Conservation (phyloP, 2,888 invertebrate species). For the Therioaphis trifolii region DNA sequence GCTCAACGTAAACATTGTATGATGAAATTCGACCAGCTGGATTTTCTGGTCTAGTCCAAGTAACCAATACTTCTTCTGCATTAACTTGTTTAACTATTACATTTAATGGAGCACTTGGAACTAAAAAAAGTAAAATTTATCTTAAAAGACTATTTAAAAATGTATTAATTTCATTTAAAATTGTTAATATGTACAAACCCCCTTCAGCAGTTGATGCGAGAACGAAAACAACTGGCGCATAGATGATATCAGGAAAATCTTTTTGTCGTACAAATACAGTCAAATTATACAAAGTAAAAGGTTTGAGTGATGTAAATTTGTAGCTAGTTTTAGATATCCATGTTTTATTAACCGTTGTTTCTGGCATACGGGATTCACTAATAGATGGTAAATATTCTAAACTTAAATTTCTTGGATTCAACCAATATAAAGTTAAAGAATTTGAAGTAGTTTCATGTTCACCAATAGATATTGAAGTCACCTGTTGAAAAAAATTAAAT, state of each 20-base stretch:
- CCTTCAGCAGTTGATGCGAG: conserved; percentile 78
- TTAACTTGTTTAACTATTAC: conserved; percentile 76
- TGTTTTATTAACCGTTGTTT: conserved; percentile 70
- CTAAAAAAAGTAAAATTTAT: conserved; percentile 66
- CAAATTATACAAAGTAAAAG: conserved; percentile 82
- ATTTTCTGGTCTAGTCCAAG: conserved; percentile 77
- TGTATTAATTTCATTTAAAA: not conserved
- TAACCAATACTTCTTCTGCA: conserved; percentile 75
- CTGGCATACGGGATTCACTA: conserved; percentile 73
- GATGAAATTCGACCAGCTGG: conserved; percentile 75
- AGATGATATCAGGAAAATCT: conserved; percentile 68
- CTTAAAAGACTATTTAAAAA: too few species aligned
- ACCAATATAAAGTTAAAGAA: conserved; percentile 47
- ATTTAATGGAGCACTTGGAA: conserved; percentile 78
- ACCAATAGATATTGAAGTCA: conserved; percentile 41
- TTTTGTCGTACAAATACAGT: conserved; percentile 78
- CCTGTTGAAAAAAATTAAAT: too few species aligned
- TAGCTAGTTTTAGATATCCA: conserved; percentile 76
- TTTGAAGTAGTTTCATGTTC: conserved; percentile 53
- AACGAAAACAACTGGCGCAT: conserved; percentile 76
- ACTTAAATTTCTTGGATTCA: conserved; percentile 63
- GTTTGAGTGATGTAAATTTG: conserved; percentile 75
- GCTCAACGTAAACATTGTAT: conserved; percentile 77
- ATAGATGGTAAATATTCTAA: conserved; percentile 70
- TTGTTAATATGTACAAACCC: conserved; percentile 68